These are phyloP conservation scores for Pollenia angustigena DNA, from an alignment of 2,888 invertebrate species.

Conservation along the genomic window DNA sequence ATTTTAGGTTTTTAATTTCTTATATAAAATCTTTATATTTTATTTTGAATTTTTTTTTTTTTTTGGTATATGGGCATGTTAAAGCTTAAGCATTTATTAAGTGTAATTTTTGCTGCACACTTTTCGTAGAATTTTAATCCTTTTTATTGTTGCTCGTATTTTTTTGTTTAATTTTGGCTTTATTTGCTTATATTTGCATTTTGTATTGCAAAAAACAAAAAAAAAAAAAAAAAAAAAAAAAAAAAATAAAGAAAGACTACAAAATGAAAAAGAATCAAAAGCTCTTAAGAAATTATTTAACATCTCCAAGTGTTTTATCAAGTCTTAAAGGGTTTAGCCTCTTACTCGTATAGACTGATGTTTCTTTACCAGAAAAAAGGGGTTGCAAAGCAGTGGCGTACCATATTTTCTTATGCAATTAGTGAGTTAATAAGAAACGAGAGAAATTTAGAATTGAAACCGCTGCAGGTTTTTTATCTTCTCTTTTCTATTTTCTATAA, in stretches of 20 bases:
- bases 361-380: slow-evolving; percentile 78
- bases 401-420: not conserved
- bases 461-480: too few species aligned
- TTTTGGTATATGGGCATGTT: not conserved
- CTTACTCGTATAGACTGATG: slow-evolving; percentile 71
- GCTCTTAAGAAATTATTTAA: slow-evolving; percentile 70
- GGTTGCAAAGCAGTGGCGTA: slow-evolving; percentile 48
- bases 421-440: too few species aligned
- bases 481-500: too few species aligned
- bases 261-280: slow-evolving; percentile 41
- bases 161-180: slow-evolving; percentile 17
- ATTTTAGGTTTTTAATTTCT: slow-evolving; percentile 31
- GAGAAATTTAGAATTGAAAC: too few species aligned
- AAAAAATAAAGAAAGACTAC: not conserved
- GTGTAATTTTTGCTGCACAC: not conserved
- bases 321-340: slow-evolving; percentile 70
- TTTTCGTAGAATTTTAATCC: slow-evolving; percentile 22
- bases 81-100: slow-evolving; percentile 12
- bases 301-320: slow-evolving; percentile 71
- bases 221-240: not conserved
- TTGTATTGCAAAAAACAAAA: slow-evolving; percentile 45
- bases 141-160: slow-evolving; percentile 4
- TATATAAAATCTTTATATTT: slow-evolving; percentile 1
- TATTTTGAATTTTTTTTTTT: too few species aligned
- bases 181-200: slow-evolving; percentile 57